A percentile compares a stretch with the other conserved stretches of the same genome.
These are phyloP conservation scores for Cynopterus sphinx DNA, from an alignment of 2,797 vertebrate genomes.

Conservation along the genomic window DNA sequence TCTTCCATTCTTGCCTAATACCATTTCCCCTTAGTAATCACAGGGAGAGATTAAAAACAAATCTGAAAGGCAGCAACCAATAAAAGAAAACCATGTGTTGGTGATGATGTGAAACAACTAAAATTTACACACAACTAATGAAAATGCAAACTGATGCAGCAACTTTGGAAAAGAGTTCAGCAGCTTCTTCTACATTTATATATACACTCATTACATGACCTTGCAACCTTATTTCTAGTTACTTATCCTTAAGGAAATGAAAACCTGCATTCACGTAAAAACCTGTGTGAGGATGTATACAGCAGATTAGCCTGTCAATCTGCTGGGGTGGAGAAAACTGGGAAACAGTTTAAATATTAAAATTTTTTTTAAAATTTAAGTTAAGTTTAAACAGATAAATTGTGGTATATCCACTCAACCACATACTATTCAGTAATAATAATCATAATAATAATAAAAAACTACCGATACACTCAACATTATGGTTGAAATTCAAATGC, in stretches of 20 bases:
- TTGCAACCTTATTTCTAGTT: not conserved
- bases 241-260: not conserved
- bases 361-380: not conserved
- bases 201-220: rapidly evolving
- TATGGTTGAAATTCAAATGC: not conserved
- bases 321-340: not conserved
- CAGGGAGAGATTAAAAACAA: not conserved
- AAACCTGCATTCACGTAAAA: not conserved
- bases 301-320: not conserved
- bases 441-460: not conserved
- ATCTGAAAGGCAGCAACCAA: not conserved
- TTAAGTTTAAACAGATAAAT: not conserved
- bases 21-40: not conserved
- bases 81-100: not conserved
- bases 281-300: not conserved
- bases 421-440: not conserved
- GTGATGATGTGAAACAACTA: not conserved
- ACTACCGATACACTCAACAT: not conserved
- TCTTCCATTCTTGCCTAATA: not conserved
- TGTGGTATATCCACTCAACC: not conserved
- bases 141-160: not conserved
- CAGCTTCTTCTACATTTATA: not conserved
- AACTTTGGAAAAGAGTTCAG: not conserved
- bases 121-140: not conserved
- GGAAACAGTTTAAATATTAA: not conserved